Evolutionary conservation across 2,113 vertebrate species (phyloP).

Genomic region (Setophaga coronata): DNA sequence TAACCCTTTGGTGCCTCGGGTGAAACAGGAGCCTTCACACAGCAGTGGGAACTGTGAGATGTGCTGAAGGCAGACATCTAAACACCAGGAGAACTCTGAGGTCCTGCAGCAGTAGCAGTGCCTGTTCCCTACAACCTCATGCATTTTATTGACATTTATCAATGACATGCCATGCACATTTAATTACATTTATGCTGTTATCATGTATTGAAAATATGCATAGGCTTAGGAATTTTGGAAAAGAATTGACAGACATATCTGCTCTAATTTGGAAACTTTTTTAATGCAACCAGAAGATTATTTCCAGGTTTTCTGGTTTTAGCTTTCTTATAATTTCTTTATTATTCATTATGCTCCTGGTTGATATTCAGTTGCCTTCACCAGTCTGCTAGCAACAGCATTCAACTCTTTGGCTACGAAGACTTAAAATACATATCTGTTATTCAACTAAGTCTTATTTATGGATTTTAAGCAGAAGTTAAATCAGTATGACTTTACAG

Average conservation of each 20-base stretch:
- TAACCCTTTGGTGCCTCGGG: not conserved
- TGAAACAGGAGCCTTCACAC: not conserved
- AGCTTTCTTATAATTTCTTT: not conserved
- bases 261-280: not conserved
- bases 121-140: not conserved
- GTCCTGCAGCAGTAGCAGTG: not conserved
- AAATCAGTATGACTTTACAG: not conserved
- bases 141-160: not conserved
- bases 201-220: not conserved
- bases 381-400: not conserved
- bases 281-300: not conserved
- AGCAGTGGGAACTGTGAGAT: not conserved
- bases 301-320: not conserved
- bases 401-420: not conserved
- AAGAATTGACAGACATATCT: not conserved
- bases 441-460: not conserved
- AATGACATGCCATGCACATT: not conserved
- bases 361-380: not conserved
- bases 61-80: not conserved
- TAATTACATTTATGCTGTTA: not conserved
- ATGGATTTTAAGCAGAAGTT: not conserved
- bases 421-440: not conserved
- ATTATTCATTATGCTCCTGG: not conserved
- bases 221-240: not conserved
- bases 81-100: not conserved